Base-by-base conservation (phyloP, 2,113 vertebrate genomes). In the Trematocara unimaculatum region DNA sequence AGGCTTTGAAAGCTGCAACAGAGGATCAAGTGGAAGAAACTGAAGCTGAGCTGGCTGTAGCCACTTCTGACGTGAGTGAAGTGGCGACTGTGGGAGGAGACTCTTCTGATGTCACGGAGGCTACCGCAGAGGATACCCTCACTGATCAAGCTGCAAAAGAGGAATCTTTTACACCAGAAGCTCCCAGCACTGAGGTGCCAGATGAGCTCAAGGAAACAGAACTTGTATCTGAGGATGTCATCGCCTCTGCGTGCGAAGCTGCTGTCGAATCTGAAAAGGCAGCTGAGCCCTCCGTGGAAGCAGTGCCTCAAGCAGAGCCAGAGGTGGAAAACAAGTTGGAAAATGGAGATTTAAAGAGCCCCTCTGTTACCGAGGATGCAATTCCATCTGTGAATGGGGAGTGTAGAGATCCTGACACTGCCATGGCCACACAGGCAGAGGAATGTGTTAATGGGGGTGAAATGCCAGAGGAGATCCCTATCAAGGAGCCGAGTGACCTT, bases 401-500 rank as follows among this genome's bases (percentile, higher is more conserved):
- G 18, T 89, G 87, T 85, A 67, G 78, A 83, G 67, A 90, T 55
- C 67, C 88, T 20, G 60, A 58, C 56, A 20, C 56, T 42, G 33
- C 38, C 26, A n/a, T 85, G 42, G 87, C 82, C 62, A 51, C 85
- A 53, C 84, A 84, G 20, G 83, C 62, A 23, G 88, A 95, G 84
- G 93, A 93, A 92, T 93, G 91, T 90, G 91, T 96, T 80, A 97
- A 96, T 17, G 94, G 95, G 6, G 79, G 82, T 8, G 90, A 91
- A 72, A 84, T 88, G 72, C 90, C 88, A 23, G 94, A 94, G 83
- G 92, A 95, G 90, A 67, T 80, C 2, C 89, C 92, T 26, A 64
- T 93, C 54, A 89, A 95, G 67, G 92, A 94, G 82, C 91, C 84
- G 35, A 93, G 42, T 90, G 95, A 96, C 91, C 95, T 89, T 95